Percentiles rank a stretch among this genome's conserved stretches.
phyloP scores from a whole-genome alignment of 1,140 invertebrate genomes.

The Drosophila hydei region DNA sequence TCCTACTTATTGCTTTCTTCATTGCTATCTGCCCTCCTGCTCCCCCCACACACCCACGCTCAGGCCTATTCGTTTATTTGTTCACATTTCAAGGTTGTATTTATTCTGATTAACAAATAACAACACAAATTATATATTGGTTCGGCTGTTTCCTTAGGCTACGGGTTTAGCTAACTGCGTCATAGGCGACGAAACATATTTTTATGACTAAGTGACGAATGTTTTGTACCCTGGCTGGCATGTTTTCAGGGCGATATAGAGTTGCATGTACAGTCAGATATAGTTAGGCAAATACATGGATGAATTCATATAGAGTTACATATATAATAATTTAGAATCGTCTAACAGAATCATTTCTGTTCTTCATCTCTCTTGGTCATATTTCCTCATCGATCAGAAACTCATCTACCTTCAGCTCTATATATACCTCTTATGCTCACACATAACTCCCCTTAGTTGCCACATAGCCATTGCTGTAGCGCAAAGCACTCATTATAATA shows the following conservation, averaged over 20 bases:
- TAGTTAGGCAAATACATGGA: too few relatives aligned
- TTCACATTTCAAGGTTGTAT: slow-evolving; percentile 56
- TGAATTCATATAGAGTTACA: too few relatives aligned
- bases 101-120: slow-evolving; percentile 37
- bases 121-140: slow-evolving; percentile 19
- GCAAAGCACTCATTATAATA: neutral
- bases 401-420: neutral
- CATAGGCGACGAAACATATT: slow-evolving; percentile 23
- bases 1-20: neutral
- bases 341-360: too few relatives aligned
- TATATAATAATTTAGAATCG: too few relatives aligned
- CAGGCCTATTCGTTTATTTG: neutral
- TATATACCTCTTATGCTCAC: neutral
- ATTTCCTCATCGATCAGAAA: too few relatives aligned
- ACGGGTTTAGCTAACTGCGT: slow-evolving; percentile 55
- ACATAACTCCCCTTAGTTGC: neutral
- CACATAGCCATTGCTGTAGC: neutral
- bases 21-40: slow-evolving; percentile 15
- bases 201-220: neutral
- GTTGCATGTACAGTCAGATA: too few relatives aligned
- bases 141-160: slow-evolving; percentile 37
- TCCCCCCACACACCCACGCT: neutral
- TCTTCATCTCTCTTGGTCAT: too few relatives aligned
- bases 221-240: neutral
- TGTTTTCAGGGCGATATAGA: neutral